phyloP scores from a whole-genome alignment of 2,797 vertebrate genomes.

The Acanthopagrus latus region DNA sequence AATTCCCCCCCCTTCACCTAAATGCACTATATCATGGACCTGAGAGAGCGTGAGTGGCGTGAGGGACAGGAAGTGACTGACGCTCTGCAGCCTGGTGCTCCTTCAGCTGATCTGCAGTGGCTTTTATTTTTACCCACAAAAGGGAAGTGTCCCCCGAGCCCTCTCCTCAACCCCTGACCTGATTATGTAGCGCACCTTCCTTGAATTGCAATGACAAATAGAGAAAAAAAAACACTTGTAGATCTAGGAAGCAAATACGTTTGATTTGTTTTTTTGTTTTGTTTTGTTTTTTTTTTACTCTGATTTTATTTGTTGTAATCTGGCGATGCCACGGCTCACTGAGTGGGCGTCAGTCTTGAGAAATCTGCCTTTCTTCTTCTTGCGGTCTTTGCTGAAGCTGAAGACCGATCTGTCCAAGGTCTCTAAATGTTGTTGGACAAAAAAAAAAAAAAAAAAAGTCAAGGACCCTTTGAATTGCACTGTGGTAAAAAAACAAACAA shows the following conservation, averaged over 20 bases:
- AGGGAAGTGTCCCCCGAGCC: constrained; percentile 61
- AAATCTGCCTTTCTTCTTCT: constrained; percentile 72
- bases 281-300: constrained; percentile 21
- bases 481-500: constrained; percentile 78
- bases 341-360: constrained; percentile 57
- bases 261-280: constrained; percentile 39
- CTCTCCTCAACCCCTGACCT: constrained; percentile 70
- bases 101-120: constrained; percentile 38
- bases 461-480: constrained; percentile 79
- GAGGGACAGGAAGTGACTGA: constrained; percentile 10
- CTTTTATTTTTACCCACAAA: constrained; percentile 47
- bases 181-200: constrained; percentile 80
- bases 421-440: constrained; percentile 76
- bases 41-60: constrained; percentile 4
- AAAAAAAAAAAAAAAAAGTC: constrained; percentile 50
- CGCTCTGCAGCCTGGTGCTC: constrained; percentile 52
- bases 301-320: constrained; percentile 46
- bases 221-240: constrained; percentile 63
- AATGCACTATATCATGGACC: constrained; percentile 50
- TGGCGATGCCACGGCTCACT: constrained; percentile 61
- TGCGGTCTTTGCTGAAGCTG: constrained; percentile 74
- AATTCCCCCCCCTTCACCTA: neutral
- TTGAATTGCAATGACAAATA: constrained; percentile 68
- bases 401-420: constrained; percentile 75
- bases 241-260: constrained; percentile 74